Base-by-base conservation (phyloP, 2,113 vertebrate species). In the Pandion haliaetus region DNA sequence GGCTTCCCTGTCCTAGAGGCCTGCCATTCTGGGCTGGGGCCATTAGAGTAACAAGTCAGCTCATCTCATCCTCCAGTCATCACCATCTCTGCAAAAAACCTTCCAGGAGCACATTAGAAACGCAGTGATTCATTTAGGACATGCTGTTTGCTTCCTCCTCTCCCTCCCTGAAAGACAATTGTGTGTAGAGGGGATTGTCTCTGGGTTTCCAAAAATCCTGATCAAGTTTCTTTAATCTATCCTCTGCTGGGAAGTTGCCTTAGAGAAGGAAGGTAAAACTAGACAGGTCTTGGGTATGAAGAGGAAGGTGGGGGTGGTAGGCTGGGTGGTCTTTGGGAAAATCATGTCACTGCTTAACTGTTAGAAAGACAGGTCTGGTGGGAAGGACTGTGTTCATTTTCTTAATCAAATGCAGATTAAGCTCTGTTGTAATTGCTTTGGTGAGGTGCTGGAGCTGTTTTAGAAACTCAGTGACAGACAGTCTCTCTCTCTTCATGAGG, bases 141-240 rank as follows among this genome's bases (percentile, higher is more conserved):
- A 1, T 6, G 25, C 9, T 57, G 4, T 10, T n/a, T 26, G 21
- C 25, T 74, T 31, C 71, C 12, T 47, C 19, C 49, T 69, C 26
- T 29, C 62, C 44, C 61, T 16, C 71, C 54, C 49, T 24, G 7
- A 23, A n/a, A 29, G 45, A 9, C 17, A 71, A 7, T 2, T 67
- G 23, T 4, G 2, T 73, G 54, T 8, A 1, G 1, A 29, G 34
- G 45, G 49, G 17, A 34, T 49, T 18, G 10, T 36, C 10, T 45
- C 1, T 1, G 47, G 32, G 23, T 38, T 88, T 73, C n/a, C 5
- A 5, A 45, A 61, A 9, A 32, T 14, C 28, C 31, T 8, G 40
- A 4, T 13, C 0, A 1, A 1, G 36, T 66, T 62, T 40, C 13
- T 66, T 62, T 25, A 26, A 14, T 34, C 36, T 45, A 2, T n/a